Conservation (phyloP, 2,113 vertebrate genomes). For the Cryptoleucopteryx plumbea region DNA sequence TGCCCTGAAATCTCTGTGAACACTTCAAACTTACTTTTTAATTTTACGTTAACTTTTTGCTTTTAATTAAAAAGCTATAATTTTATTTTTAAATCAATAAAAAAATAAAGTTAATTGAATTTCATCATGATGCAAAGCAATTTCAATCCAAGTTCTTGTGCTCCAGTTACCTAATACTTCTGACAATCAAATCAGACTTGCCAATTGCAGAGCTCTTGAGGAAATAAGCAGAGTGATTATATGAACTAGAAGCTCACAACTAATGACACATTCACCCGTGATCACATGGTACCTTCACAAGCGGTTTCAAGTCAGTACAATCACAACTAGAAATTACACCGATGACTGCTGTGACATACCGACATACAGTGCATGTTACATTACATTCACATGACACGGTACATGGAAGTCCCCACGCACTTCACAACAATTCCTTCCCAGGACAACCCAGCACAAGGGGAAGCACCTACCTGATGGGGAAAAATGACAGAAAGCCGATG, state of each 20-base stretch:
- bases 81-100: not conserved
- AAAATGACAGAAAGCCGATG: not conserved
- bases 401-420: not conserved
- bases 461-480: not conserved
- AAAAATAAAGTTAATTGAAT: not conserved
- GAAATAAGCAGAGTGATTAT: not conserved
- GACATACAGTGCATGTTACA: too few relatives aligned
- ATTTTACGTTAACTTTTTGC: not conserved
- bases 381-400: not conserved
- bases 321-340: not conserved
- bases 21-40: not conserved
- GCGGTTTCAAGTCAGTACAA: not conserved
- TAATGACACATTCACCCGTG: not conserved
- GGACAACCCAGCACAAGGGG: not conserved
- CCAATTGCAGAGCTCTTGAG: not conserved
- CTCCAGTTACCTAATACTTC: not conserved
- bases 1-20: not conserved
- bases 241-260: not conserved
- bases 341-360: not conserved
- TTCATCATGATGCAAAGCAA: not conserved
- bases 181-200: not conserved
- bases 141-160: not conserved
- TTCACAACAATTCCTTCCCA: not conserved
- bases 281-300: not conserved
- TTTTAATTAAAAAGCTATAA: not conserved